Evolutionary conservation across 2,888 invertebrate genomes (phyloP), one percentile per base, ranked within the genome.

Genomic region (Spisula subtruncata): DNA sequence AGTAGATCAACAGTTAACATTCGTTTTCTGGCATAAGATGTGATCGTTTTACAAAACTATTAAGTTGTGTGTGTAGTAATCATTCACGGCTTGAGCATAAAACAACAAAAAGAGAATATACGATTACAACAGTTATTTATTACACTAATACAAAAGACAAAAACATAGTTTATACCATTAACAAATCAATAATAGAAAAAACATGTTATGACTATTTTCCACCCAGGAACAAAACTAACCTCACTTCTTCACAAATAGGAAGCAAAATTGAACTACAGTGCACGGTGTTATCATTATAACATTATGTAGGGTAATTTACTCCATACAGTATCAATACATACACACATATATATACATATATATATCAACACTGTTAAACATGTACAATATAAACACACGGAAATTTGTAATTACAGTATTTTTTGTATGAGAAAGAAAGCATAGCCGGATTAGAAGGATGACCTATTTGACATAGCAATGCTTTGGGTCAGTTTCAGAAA

Each of bases 141-240:
- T 84, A 71, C 48, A 48, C 29, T 75, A 84, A 84, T 84, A 84
- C 60, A 83, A 35, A 66, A 48, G 66, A 84, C 84, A 84, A 35
- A 84, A 35, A 84, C 48, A 75, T 60, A 54, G 18, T 32, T 51
- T 86, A n/a, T n/a, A 54, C 81, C 86, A 66, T 60, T 81, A 86
- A 86, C 81, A 86, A 41, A 86, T 80, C 75, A 86, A 86, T 86
- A 60, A 81, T 81, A 81, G 56, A 66, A 20, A 80, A 90, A 81
- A 83, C 89, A 48, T 8, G 81, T 35, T 82, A n/a, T n/a, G 41
- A 46, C 79, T 88, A 81, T 79, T 87, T 54, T 89, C 93, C 93
- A 92, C 95, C 95, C 95, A 95, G 95, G 94, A 94, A 93, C 94
- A 94, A 91, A 93, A 91, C 94, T 95, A 95, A 91, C 94, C 94